Evolutionary conservation across 2,113 vertebrate species (phyloP).

Genomic region (Tympanuchus pallidicinctus): DNA sequence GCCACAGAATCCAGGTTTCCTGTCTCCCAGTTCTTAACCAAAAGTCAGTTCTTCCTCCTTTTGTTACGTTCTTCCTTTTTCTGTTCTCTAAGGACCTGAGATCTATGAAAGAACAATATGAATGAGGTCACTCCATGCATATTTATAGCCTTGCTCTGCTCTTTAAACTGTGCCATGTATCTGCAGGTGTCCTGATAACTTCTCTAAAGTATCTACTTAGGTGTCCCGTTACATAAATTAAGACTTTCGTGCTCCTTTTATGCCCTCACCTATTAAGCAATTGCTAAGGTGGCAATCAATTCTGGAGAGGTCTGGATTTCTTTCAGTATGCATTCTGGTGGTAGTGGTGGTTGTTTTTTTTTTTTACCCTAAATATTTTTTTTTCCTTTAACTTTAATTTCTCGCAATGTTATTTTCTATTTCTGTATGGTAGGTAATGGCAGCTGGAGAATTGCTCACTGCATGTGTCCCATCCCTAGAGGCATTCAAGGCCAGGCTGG

Average conservation of each 20-base stretch:
- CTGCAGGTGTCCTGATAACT: not conserved
- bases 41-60: not conserved
- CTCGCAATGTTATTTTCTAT: not conserved
- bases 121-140: not conserved
- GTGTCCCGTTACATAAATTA: not conserved
- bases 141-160: not conserved
- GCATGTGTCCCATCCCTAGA: too few relatives aligned
- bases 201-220: not conserved
- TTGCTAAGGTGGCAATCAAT: not conserved
- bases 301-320: not conserved
- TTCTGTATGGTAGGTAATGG: not conserved
- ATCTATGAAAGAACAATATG: not conserved
- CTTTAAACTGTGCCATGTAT: not conserved
- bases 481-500: too few relatives aligned
- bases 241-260: not conserved
- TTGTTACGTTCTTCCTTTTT: slow-evolving; percentile 24
- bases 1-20: not conserved
- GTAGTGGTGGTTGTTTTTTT: too few relatives aligned
- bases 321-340: not conserved
- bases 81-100: not conserved
- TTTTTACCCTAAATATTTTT: not conserved
- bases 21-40: not conserved
- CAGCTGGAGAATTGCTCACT: not conserved
- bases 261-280: not conserved
- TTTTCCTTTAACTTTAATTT: not conserved